Evolutionary conservation across 35 echinoderm and acorn worm genomes (phyloP).

Genomic region (Apostichopus parvimensis): DNA sequence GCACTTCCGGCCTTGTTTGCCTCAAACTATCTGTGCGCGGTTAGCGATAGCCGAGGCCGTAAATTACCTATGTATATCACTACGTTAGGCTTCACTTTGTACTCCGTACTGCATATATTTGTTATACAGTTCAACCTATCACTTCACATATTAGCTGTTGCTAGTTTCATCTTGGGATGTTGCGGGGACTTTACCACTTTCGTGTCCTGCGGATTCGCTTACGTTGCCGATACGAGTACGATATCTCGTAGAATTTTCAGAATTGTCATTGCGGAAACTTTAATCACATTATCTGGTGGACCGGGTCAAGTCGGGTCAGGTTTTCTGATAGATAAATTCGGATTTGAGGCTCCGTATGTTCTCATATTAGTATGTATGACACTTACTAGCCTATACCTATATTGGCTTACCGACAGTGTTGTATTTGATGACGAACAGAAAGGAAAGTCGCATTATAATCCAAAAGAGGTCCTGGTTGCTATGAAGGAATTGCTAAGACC

Average conservation of each 20-base stretch:
- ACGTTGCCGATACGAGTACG: conserved; percentile 40
- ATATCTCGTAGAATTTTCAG: conserved; percentile 6
- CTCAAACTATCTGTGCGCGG: conserved; percentile 33
- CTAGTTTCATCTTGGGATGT: conserved; percentile 34
- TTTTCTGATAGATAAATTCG: background rate
- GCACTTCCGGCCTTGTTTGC: conserved; percentile 20
- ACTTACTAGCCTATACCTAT: conserved; percentile 17
- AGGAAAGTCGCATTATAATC: conserved; percentile 22
- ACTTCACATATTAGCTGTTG: conserved; percentile 27
- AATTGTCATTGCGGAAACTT: conserved; percentile 32
- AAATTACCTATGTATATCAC: conserved; percentile 42
- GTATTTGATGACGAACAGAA: conserved; percentile 39
- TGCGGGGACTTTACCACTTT: conserved; percentile 49
- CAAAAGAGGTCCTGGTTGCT: background rate
- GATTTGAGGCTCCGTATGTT: conserved; percentile 32
- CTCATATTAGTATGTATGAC: conserved; percentile 36
- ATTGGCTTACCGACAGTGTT: conserved; percentile 28
- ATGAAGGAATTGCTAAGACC: conserved; percentile 39
- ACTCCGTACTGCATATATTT: conserved; percentile 9
- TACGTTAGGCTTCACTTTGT: conserved; percentile 14
- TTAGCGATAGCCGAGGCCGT: conserved; percentile 27
- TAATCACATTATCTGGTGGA: conserved; percentile 4
- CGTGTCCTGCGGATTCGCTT: conserved; percentile 36
- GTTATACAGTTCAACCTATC: conserved; percentile 14
- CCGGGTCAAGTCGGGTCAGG: conserved; percentile 48